Evolutionary conservation across 2,888 invertebrate genomes (phyloP).

Genomic region (Drosophila leonis): DNA sequence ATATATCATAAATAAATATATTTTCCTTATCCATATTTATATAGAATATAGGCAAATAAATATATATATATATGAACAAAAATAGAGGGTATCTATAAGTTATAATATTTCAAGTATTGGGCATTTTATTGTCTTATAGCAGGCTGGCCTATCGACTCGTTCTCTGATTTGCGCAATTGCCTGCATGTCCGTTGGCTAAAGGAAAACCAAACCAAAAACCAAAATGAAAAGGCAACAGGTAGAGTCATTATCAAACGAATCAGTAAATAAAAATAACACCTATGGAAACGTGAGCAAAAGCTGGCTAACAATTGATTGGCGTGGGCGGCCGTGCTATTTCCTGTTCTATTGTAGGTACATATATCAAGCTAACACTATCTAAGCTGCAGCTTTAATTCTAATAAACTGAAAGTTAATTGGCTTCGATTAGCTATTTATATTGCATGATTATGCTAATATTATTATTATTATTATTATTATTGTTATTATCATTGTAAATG

Average conservation of each 20-base stretch:
- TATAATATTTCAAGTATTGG: neutral
- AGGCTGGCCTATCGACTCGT: conserved; percentile 20
- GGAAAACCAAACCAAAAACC: conserved; percentile 3
- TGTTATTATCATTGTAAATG: neutral
- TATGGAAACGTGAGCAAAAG: neutral
- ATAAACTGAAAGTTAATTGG: neutral
- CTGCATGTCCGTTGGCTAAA: conserved; percentile 16
- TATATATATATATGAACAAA: neutral
- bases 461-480: neutral
- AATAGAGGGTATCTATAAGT: neutral
- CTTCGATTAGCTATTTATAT: neutral
- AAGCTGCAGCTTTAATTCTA: neutral
- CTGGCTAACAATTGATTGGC: neutral
- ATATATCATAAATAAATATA: too few relatives aligned
- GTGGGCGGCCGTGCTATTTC: neutral
- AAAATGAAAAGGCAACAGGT: conserved; percentile 7
- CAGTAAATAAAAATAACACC: conserved; percentile 22
- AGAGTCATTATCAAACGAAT: conserved; percentile 35
- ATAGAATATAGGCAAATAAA: neutral
- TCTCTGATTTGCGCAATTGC: conserved; percentile 61
- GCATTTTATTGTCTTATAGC: neutral
- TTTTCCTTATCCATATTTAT: too few relatives aligned
- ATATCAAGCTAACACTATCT: neutral
- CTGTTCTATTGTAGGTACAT: neutral
- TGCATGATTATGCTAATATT: conserved; percentile 6